A percentile compares a stretch with the other conserved stretches of the same genome.
phyloP scores from a whole-genome alignment of 2,888 invertebrate species.

The Alloplasta piceator region DNA sequence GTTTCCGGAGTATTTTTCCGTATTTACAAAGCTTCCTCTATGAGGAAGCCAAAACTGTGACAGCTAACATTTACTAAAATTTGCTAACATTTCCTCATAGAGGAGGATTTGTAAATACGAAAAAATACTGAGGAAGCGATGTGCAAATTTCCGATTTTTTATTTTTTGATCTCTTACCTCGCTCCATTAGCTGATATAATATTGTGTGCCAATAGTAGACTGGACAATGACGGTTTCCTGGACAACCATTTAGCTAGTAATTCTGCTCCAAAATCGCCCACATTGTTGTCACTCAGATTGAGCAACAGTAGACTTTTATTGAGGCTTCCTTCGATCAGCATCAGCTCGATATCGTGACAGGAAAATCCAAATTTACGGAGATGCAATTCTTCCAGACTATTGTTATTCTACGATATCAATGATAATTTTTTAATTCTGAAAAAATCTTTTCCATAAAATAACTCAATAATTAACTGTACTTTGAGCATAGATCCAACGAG shows the following conservation, averaged over 20 bases:
- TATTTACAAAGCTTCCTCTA: no score
- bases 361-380: conserved; percentile 86
- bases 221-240: conserved; percentile 84
- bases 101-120: no score
- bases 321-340: conserved; percentile 84
- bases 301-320: conserved; percentile 85
- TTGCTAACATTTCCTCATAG: no score
- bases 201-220: conserved; percentile 86
- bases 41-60: no score
- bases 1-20: no score
- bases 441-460: not conserved
- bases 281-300: conserved; percentile 86
- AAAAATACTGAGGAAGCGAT: no score
- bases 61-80: no score
- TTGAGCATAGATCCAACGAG: conserved; percentile 79
- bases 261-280: conserved; percentile 86
- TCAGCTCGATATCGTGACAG: conserved; percentile 86
- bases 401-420: conserved; percentile 77
- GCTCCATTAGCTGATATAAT: conserved; percentile 86
- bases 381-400: conserved; percentile 85
- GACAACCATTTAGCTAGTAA: conserved; percentile 85
- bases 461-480: conserved; percentile 69
- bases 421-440: no score
- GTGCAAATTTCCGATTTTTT: conserved; percentile 24
- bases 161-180: conserved; percentile 73